Conservation (phyloP, 1,140 invertebrate genomes). For the Ips typographus region DNA sequence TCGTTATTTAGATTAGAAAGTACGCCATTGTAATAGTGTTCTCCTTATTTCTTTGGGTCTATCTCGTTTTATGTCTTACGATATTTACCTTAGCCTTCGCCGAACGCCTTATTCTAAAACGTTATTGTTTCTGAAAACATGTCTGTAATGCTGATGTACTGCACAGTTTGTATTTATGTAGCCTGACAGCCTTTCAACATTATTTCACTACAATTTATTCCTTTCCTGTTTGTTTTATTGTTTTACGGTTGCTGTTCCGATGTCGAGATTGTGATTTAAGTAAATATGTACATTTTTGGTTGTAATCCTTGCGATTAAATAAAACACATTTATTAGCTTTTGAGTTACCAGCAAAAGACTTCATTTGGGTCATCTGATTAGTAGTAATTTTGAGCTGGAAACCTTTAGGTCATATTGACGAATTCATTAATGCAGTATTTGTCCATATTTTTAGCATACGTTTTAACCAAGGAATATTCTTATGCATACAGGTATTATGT, state of each 20-base stretch:
- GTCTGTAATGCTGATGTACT: slow-evolving; percentile 30
- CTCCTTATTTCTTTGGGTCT: not conserved
- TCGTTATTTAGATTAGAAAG: too few relatives aligned
- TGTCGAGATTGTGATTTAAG: slow-evolving; percentile 19
- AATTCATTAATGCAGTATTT: slow-evolving; percentile 15
- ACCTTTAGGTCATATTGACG: not conserved
- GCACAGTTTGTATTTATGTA: slow-evolving; percentile 32
- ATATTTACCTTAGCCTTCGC: slow-evolving; percentile 2
- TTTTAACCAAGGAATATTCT: slow-evolving; percentile 15
- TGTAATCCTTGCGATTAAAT: not conserved
- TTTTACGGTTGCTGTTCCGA: slow-evolving; percentile 14
- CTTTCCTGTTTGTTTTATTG: slow-evolving; percentile 19
- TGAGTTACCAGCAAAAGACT: not conserved
- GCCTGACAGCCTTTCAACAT: slow-evolving; percentile 27
- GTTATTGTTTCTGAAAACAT: slow-evolving; percentile 35
- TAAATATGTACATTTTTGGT: slow-evolving; percentile 18
- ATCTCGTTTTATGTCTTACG: not conserved
- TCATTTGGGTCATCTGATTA: not conserved
- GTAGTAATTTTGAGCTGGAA: too few relatives aligned
- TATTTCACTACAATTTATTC: slow-evolving; percentile 34
- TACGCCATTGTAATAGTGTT: too few relatives aligned
- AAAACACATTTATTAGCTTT: not conserved
- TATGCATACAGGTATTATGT: slow-evolving; percentile 12
- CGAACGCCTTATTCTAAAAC: slow-evolving; percentile 21
- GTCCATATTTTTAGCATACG: slow-evolving; percentile 4